Percentiles rank a stretch among this genome's conserved stretches.
phyloP scores from a whole-genome alignment of 2,888 invertebrate genomes.

The Melanophora roralis region DNA sequence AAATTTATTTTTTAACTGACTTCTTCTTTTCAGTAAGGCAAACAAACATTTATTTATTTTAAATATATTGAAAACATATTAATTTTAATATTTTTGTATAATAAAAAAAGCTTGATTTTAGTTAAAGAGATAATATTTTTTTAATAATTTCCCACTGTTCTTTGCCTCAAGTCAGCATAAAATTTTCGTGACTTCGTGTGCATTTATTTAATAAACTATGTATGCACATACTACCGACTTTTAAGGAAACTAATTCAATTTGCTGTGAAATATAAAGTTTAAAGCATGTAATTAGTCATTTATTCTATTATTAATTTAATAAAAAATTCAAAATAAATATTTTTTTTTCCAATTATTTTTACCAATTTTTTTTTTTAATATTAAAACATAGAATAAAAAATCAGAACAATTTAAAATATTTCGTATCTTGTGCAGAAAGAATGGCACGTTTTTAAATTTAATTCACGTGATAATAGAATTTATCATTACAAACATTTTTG shows the following conservation, averaged over 20 bases:
- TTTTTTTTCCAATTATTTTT: too few relatives aligned
- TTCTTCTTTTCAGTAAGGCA: too few relatives aligned
- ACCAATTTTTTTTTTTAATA: too few relatives aligned
- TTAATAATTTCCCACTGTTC: conserved; percentile 7
- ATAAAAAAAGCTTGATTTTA: too few relatives aligned
- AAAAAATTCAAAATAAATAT: neutral
- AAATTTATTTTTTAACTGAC: too few relatives aligned
- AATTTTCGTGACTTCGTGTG: conserved; percentile 32
- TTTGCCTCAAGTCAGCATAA: conserved; percentile 2
- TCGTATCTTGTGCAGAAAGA: neutral
- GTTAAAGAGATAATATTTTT: too few relatives aligned
- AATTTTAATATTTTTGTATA: too few relatives aligned
- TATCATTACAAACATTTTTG: neutral
- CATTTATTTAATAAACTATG: neutral
- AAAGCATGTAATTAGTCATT: conserved; percentile 42
- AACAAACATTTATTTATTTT: too few relatives aligned
- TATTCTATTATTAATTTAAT: conserved; percentile 1
- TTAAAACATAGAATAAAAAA: neutral
- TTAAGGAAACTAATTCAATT: conserved; percentile 23
- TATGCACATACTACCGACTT: too few relatives aligned
- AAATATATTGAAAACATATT: too few relatives aligned
- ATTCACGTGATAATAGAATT: conserved; percentile 3
- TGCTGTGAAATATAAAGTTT: conserved; percentile 28
- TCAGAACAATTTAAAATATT: neutral
- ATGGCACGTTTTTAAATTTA: neutral